phyloP scores from a whole-genome alignment of 2,113 vertebrate genomes.

The Gadus chalcogrammus region DNA sequence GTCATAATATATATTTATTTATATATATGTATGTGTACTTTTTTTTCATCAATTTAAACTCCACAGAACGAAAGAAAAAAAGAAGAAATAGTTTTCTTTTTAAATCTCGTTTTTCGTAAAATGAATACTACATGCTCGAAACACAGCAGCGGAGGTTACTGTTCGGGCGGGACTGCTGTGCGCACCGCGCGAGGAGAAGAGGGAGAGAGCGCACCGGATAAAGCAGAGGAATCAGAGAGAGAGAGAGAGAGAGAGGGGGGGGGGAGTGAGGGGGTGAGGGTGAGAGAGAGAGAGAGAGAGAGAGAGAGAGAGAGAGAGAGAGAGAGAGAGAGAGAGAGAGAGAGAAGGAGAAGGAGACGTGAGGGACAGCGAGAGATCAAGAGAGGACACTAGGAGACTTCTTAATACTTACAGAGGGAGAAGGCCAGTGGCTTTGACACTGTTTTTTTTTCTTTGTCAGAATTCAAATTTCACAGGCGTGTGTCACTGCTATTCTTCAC shows the following conservation, averaged over 20 bases:
- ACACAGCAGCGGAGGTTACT: slow-evolving; percentile 60
- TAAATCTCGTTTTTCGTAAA: slow-evolving; percentile 67
- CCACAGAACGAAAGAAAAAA: slow-evolving; percentile 56
- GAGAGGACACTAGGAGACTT: slow-evolving; percentile 14
- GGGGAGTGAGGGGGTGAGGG: background rate
- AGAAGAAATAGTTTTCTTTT: slow-evolving; percentile 54
- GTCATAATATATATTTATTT: slow-evolving; percentile 14
- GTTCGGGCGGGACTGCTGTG: slow-evolving; percentile 58
- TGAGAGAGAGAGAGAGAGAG: background rate
- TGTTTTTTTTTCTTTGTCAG: slow-evolving; percentile 56
- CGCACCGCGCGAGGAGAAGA: slow-evolving; percentile 43
- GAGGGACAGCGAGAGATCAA: slow-evolving; percentile 10
- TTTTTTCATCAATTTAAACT: slow-evolving; percentile 49
- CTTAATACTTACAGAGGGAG: slow-evolving; percentile 42
- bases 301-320: background rate
- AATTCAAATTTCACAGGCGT: slow-evolving; percentile 45
- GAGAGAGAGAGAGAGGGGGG: background rate
- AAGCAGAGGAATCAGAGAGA: background rate
- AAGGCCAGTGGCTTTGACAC: slow-evolving; percentile 42
- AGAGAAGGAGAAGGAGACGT: slow-evolving; percentile 6
- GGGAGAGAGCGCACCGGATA: slow-evolving; percentile 21
- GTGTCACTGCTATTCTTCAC: slow-evolving; percentile 26
- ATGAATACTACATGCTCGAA: slow-evolving; percentile 82
- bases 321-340: slow-evolving; percentile 29
- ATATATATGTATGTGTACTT: slow-evolving; percentile 25